These are phyloP conservation scores for Enteromius paludinosus DNA, from an alignment of 2,797 vertebrate species.

Conservation along the genomic window DNA sequence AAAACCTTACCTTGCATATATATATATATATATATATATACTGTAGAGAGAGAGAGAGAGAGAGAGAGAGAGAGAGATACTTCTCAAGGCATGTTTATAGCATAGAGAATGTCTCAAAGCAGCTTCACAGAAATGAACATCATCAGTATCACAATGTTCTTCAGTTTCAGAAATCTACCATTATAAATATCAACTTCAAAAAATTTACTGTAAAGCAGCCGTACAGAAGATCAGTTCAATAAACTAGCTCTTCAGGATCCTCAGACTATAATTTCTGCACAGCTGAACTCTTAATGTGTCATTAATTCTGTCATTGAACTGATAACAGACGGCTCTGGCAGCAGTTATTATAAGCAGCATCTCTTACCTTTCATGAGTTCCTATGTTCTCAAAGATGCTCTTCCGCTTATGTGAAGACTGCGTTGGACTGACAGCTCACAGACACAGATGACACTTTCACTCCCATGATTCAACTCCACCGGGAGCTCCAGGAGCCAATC, in stretches of 20 bases:
- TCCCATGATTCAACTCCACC: conserved; percentile 70
- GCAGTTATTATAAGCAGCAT: neutral
- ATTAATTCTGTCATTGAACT: neutral
- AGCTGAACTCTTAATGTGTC: neutral
- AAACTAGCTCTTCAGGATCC: neutral
- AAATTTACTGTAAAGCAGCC: neutral
- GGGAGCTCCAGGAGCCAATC: conserved; percentile 74
- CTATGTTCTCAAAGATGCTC: neutral
- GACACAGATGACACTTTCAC: conserved; percentile 56
- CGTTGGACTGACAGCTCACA: conserved; percentile 42
- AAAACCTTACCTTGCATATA: too few species aligned
- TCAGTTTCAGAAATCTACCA: neutral
- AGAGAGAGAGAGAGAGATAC: too few species aligned
- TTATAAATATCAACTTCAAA: neutral
- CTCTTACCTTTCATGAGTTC: conserved; percentile 16
- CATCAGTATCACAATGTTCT: neutral
- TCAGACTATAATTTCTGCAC: too few species aligned
- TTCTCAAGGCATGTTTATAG: neutral
- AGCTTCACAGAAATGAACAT: neutral
- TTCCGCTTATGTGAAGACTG: conserved; percentile 12
- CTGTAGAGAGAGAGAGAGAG: too few species aligned
- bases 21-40: too few species aligned
- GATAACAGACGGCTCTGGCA: neutral
- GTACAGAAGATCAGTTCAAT: neutral
- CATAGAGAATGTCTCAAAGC: neutral